These are phyloP conservation scores for Lepidochitona cinerea DNA, from an alignment of 2,888 invertebrate genomes.

Conservation along the genomic window DNA sequence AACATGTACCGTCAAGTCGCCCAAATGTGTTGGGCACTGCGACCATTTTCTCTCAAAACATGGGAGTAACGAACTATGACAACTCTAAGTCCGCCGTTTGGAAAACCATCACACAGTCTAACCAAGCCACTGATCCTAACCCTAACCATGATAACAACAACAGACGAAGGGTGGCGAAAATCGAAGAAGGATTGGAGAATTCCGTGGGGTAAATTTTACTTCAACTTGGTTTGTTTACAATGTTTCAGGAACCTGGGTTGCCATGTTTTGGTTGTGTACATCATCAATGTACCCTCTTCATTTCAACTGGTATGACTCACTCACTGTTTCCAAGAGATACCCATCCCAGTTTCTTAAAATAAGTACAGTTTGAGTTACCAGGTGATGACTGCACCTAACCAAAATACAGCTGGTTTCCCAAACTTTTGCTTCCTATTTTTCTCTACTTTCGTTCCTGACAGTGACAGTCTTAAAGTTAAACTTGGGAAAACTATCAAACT, in stretches of 20 bases:
- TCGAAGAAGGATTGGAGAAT: constrained; percentile 3
- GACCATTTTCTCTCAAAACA: background rate
- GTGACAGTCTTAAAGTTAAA: too few relatives aligned
- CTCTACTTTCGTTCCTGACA: too few relatives aligned
- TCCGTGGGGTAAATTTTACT: background rate
- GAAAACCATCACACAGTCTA: background rate
- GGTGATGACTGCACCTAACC: too few relatives aligned
- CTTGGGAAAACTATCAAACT: too few relatives aligned
- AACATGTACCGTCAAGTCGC: background rate
- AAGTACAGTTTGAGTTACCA: too few relatives aligned
- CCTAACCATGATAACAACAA: background rate
- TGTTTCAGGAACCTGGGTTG: background rate
- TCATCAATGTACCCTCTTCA: too few relatives aligned
- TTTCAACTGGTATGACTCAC: too few relatives aligned
- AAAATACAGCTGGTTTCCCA: too few relatives aligned
- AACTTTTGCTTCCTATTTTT: too few relatives aligned
- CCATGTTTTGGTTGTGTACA: background rate
- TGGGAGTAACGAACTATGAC: background rate
- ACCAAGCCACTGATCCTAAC: background rate
- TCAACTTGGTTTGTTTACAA: too few relatives aligned
- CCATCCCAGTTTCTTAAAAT: too few relatives aligned
- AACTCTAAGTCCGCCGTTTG: background rate
- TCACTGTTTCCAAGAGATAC: too few relatives aligned
- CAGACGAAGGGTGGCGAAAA: background rate
- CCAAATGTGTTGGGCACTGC: background rate